Base-by-base conservation (phyloP, 2,113 vertebrate species). In the Mungos mungo region DNA sequence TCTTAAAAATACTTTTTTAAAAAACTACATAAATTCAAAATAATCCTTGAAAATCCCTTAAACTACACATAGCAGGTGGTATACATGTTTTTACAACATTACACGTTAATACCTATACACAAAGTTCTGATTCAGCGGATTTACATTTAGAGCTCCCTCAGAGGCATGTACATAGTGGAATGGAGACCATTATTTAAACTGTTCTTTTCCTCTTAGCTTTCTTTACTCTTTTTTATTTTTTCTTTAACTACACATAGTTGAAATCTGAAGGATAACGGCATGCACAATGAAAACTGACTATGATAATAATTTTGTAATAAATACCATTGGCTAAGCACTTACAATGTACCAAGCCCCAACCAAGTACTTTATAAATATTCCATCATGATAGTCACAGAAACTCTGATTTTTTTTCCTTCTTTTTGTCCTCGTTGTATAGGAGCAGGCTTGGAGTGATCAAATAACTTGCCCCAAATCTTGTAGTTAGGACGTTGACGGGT, bases 1-100 rank as follows among this genome's bases (percentile, higher is more conserved):
- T 60, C 18, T 57, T 57, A 21, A 57, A 57, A 57, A 57, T 57
- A 57, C 18, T 57, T 57, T 57, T 52, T 57, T 57, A 23, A 38
- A 95, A 90, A 94, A 74, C 79, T 33, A 65, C 19, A 38, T 13
- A 12, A 94, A 92, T 25, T 82, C 91, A 91, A 95, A 97, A 65
- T 33, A 94, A 84, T 88, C 35, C 57, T 85, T 71, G 29, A 35
- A 94, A 81, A 86, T 77, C 27, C 29, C 21, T 68, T 80, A 54
- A 72, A 50, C 50, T 35, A 47, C 45, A 66, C 57, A 79, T 14
- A 38, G 23, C 79, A 38, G 60, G 15, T 25, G 60, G 74, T 41
- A 50, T 38, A 9, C 25, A 1, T 41, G 25, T 7, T 15, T 81
- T 80, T 38, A 50, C 21, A 65, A 10, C 2, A 57, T 76, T 76